Conservation (phyloP, 2,113 vertebrate genomes). For the Megalops atlanticus region DNA sequence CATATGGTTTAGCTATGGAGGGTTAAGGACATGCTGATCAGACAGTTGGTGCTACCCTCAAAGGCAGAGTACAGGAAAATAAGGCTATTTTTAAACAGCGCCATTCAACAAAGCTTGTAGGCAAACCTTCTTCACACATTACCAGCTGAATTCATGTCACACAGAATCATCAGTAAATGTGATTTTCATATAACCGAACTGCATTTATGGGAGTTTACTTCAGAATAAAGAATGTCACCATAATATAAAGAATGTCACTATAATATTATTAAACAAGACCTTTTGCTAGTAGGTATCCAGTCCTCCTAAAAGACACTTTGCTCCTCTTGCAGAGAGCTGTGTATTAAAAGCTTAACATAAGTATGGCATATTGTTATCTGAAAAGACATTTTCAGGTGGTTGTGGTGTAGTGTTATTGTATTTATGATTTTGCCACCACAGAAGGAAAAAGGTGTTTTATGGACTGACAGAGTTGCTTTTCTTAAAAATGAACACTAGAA, state of each 20-base stretch:
- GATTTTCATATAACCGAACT: background rate
- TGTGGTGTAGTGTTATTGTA: no score
- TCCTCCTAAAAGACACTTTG: no score
- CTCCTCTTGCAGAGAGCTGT: no score
- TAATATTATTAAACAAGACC: background rate
- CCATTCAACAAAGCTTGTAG: background rate
- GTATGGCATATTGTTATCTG: no score
- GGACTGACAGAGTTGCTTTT: background rate
- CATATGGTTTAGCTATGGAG: constrained; percentile 31
- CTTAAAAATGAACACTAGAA: background rate
- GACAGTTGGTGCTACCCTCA: constrained; percentile 14
- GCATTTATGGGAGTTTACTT: background rate
- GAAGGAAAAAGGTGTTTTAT: background rate
- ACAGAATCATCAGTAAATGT: background rate
- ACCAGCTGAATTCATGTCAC: background rate
- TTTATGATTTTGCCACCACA: background rate
- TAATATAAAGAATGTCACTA: background rate
- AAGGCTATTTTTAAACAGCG: constrained; percentile 23
- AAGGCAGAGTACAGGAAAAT: background rate
- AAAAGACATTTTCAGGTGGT: no score
- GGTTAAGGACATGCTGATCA: constrained; percentile 16
- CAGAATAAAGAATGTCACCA: background rate
- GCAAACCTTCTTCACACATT: background rate
- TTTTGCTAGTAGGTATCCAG: no score
- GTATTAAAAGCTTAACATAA: no score